Base-by-base conservation (phyloP, 2,113 vertebrate genomes). In the Synchiropus splendidus region DNA sequence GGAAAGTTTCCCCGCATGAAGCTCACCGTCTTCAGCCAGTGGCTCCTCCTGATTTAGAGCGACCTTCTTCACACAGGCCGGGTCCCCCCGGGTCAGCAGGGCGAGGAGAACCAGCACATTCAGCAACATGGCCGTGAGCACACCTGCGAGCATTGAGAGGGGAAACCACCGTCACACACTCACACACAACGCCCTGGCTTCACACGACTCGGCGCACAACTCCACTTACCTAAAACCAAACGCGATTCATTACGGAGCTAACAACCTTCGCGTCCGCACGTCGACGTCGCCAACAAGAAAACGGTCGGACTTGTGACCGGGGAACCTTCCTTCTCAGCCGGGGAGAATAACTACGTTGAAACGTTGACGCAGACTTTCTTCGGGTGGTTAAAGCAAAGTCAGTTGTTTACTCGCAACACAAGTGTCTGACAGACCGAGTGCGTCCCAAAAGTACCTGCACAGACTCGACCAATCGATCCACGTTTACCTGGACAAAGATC, bases 11-110 rank as follows among this genome's bases (percentile, higher is more conserved):
- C 5, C 16, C 14, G 16, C 9, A 44, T 2, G 16, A 13, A 1
- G 12, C 57, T 83, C 79, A 96, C 92, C 89, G n/a, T 82, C 69
- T n/a, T 67, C 41, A 12, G 64, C 51, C 41, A 51, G 6, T 1
- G 59, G 36, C 6, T 39, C 48, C 13, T 71, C 50, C 1, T 71
- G 16, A 12, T 55, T 48, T 3, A 58, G 50, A 14, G 17, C 45
- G 1, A 62, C 11, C 12, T 38, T 70, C 53, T 58, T 82, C 1
- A 52, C 1, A 57, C 80, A 86, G 38, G 38, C 80, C 64, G 82
- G 78, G 41, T 88, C 67, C 0, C 84, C 87, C 15, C 70, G 54
- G n/a, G 36, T 12, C 39, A 57, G 45, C 18, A 91, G 72, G 2
- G 78, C 87, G 42, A 78, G 81, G 71, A 95, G 63, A 9, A 89